Percentiles rank a stretch among this genome's conserved stretches.
phyloP scores from a whole-genome alignment of 2,113 vertebrate genomes.

The Caranx ignobilis region DNA sequence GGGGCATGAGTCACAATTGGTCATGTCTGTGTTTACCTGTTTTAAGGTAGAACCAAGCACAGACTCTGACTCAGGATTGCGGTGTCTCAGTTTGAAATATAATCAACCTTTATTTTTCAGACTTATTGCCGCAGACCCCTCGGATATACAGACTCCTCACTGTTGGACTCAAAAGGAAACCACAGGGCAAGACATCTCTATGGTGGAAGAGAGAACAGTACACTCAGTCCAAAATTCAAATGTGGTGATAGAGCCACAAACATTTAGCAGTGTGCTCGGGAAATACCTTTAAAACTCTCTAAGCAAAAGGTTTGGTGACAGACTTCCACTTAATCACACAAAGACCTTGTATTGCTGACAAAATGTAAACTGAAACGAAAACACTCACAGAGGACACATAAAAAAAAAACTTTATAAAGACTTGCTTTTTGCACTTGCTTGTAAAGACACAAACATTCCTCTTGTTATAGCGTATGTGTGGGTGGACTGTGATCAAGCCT shows the following conservation, averaged over 20 bases:
- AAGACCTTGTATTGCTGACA: neutral
- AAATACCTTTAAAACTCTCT: neutral
- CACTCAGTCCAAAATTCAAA: neutral
- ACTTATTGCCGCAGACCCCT: slow-evolving; percentile 2
- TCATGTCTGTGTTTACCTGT: slow-evolving; percentile 56
- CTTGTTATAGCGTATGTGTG: slow-evolving; percentile 21
- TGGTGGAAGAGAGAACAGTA: neutral
- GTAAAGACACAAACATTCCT: neutral
- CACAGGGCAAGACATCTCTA: neutral
- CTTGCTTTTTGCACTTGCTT: neutral
- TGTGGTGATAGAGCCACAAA: neutral
- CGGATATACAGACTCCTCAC: slow-evolving; percentile 14
- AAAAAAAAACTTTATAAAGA: neutral
- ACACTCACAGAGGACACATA: neutral
- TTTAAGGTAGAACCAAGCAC: slow-evolving; percentile 6
- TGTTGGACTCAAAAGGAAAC: neutral
- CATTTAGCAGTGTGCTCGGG: neutral
- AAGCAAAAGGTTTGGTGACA: neutral
- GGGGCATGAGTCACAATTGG: slow-evolving; percentile 38
- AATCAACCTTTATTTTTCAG: slow-evolving; percentile 32
- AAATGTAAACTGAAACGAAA: neutral
- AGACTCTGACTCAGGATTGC: slow-evolving; percentile 51
- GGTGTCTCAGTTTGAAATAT: slow-evolving; percentile 21
- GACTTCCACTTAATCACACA: neutral
- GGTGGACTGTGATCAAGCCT: slow-evolving; percentile 23